Evolutionary conservation across 2,797 vertebrate species (phyloP), one percentile per base, ranked within the genome.

Genomic region (Xerus rutilus): DNA sequence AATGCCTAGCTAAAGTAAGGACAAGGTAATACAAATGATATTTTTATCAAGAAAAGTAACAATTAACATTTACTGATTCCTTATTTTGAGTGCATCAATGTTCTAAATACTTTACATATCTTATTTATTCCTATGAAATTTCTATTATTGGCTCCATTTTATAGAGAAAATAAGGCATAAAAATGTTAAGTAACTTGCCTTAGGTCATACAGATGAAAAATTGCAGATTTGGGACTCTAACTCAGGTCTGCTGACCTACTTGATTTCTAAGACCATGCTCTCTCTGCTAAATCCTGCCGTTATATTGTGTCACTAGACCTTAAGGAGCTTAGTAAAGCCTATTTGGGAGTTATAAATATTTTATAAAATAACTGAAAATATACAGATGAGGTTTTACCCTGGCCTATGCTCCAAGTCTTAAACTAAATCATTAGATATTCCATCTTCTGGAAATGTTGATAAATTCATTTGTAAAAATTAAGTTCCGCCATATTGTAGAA

Each of bases 371-470:
- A 17, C 45, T 89, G 59, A 83, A 83, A 92, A 69, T 52, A 39
- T n/a, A 14, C 64, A 54, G 21, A 23, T 23, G 4, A 79, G 69
- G 45, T 23, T 54, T 67, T 47, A 64, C 59, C 28, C 30, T 45
- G 47, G 11, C 47, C 4, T 43, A 59, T 77, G 28, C 54, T 62
- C 30, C 18, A 84, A 79, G 67, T 39, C 74, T 85, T 57, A 84
- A 96, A 85, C 49, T 57, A 54, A 74, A 85, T 93, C 67, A 88
- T 70, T 23, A 91, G 84, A 88, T 79, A 93, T 6, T 91, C n/a
- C 59, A 52, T 28, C 52, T 85, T 91, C 73, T 89, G 18, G 52
- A 91, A 91, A 88, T 70, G 62, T 70, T 45, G 83, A 62, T 79
- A 85, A 89, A 95, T 35, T 62, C n/a, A 62, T 4, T 84, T 25